Percentiles rank a stretch among this genome's conserved stretches.
These are phyloP conservation scores for Rhinogobio ventralis DNA, from an alignment of 2,797 vertebrate species.

Conservation along the genomic window DNA sequence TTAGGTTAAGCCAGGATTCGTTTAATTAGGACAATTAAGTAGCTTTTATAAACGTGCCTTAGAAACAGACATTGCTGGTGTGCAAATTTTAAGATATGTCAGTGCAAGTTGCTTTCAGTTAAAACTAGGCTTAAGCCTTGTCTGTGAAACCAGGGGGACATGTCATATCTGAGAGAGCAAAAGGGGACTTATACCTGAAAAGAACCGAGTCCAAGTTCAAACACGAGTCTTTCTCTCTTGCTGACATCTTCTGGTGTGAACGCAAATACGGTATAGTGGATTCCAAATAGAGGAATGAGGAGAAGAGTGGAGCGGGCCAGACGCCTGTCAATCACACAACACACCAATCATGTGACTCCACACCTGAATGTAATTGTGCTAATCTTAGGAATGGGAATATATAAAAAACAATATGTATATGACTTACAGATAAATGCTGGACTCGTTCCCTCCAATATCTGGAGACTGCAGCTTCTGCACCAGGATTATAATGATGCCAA, in stretches of 20 bases:
- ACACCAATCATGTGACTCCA: background rate
- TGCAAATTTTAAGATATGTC: no score
- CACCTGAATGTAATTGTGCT: background rate
- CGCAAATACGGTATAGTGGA: slow-evolving; percentile 98
- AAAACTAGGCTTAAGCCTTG: no score
- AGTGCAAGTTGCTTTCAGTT: no score
- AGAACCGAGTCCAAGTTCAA: slow-evolving; percentile 96
- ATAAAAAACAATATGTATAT: background rate
- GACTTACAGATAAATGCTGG: slow-evolving; percentile 98
- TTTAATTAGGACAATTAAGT: no score
- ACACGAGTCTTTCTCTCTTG: slow-evolving; percentile 94
- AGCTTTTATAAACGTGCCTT: no score
- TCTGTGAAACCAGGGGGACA: no score
- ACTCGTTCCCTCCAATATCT: slow-evolving; percentile 96
- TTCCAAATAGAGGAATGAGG: slow-evolving; percentile 96
- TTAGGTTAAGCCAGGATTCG: no score
- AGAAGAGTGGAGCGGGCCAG: slow-evolving; percentile 96
- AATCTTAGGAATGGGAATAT: background rate
- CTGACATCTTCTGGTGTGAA: slow-evolving; percentile 98
- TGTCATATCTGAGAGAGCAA: background rate
- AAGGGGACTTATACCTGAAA: slow-evolving; percentile 85
- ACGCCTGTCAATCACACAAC: slow-evolving; percentile 78
- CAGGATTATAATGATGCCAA: slow-evolving; percentile 96
- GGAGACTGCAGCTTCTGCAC: slow-evolving; percentile 98
- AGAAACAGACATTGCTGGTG: no score